Evolutionary conservation across 2,113 vertebrate genomes (phyloP).

Genomic region (Gorsachius goisagi): DNA sequence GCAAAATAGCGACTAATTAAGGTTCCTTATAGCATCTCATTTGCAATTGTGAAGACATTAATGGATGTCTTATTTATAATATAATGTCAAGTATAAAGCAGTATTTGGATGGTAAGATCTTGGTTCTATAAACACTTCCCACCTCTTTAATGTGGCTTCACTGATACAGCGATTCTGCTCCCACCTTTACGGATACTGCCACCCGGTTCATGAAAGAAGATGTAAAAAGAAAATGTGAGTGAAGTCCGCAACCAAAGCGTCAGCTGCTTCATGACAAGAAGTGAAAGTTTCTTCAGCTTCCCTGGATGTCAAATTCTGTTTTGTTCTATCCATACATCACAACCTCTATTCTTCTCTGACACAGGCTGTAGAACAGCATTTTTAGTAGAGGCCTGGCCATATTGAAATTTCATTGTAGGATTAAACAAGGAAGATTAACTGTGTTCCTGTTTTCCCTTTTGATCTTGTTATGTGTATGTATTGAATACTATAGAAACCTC

Average conservation of each 20-base stretch:
- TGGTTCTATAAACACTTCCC: neutral
- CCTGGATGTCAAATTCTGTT: neutral
- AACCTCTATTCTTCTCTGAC: neutral
- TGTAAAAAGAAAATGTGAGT: neutral
- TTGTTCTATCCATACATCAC: neutral
- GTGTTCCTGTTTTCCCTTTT: neutral
- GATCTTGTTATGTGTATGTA: neutral
- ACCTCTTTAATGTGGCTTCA: neutral
- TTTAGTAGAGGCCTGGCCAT: neutral
- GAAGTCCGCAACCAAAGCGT: neutral
- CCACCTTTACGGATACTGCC: neutral
- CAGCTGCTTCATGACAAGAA: neutral
- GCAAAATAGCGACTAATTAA: neutral
- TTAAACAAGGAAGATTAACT: neutral
- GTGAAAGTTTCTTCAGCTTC: neutral
- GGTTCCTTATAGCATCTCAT: neutral
- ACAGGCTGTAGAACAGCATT: neutral
- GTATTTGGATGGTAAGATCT: neutral
- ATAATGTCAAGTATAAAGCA: neutral
- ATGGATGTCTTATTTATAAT: neutral
- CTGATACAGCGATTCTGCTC: neutral
- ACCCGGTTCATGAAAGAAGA: neutral
- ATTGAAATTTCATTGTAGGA: neutral
- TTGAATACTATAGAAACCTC: neutral
- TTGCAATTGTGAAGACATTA: neutral